phyloP scores from a whole-genome alignment of 1,140 invertebrate genomes.

The Tetragonula clypearis region DNA sequence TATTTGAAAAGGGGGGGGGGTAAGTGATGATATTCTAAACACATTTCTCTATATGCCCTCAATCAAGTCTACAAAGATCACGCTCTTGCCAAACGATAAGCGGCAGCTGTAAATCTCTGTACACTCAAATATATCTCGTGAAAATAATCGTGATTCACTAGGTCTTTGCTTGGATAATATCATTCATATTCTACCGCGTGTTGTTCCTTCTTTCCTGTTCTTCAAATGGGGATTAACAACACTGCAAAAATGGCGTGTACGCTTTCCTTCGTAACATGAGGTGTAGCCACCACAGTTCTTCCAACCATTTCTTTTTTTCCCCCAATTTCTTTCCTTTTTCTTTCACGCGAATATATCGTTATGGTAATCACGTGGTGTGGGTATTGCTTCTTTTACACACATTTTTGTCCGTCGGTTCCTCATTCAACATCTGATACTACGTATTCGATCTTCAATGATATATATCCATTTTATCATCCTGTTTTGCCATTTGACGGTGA shows the following conservation, averaged over 20 bases:
- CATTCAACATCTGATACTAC: constrained; percentile 2
- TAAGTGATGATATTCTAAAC: constrained; percentile 20
- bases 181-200: neutral
- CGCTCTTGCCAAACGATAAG: constrained; percentile 9
- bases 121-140: constrained; percentile 45
- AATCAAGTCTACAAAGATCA: constrained; percentile 38
- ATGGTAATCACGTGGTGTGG: constrained; percentile 6
- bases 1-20: neutral
- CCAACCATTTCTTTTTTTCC: neutral
- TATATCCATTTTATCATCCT: constrained; percentile 14
- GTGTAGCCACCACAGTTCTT: neutral
- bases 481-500: neutral
- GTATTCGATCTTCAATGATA: constrained; percentile 8
- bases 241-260: constrained; percentile 18
- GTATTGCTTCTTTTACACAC: constrained; percentile 33
- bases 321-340: neutral
- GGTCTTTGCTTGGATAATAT: constrained; percentile 41
- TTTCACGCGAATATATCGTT: neutral
- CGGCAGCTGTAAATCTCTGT: constrained; percentile 29
- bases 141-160: constrained; percentile 23
- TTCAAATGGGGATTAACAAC: constrained; percentile 19
- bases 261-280: neutral
- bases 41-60: constrained; percentile 38
- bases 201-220: neutral
- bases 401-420: neutral